Evolutionary conservation across 1,140 invertebrate genomes (phyloP).

Genomic region (Ostrea denselamellosa): DNA sequence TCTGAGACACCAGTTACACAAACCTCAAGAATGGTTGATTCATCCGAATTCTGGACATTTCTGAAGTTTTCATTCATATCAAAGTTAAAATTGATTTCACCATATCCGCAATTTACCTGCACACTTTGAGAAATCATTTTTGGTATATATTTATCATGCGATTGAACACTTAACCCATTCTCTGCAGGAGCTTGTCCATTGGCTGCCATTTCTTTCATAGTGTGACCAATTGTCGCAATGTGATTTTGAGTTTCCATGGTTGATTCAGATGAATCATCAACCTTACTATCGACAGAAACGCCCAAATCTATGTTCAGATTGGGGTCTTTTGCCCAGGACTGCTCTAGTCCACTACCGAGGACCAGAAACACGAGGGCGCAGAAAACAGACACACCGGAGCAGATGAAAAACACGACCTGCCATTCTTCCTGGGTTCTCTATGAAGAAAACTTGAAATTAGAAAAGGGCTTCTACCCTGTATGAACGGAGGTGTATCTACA

Average conservation of each 20-base stretch:
- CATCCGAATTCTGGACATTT: neutral
- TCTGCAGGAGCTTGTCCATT: neutral
- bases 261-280: neutral
- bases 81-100: neutral
- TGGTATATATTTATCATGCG: neutral
- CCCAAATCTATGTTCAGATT: conserved; percentile 18
- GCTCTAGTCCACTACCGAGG: conserved; percentile 74
- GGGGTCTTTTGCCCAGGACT: conserved; percentile 68
- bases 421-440: conserved; percentile 77
- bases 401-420: conserved; percentile 78
- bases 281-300: neutral
- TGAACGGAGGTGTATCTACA: too few relatives aligned
- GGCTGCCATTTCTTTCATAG: neutral
- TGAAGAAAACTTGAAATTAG: neutral
- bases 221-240: neutral
- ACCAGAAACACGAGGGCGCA: conserved; percentile 75
- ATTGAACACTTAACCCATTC: neutral
- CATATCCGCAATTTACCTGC: neutral
- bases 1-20: neutral
- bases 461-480: too few relatives aligned
- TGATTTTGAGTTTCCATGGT: neutral
- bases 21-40: neutral
- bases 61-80: neutral
- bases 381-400: conserved; percentile 70
- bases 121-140: neutral